These are phyloP conservation scores for Nematolebias whitei DNA, from an alignment of 2,113 vertebrate genomes.

Conservation along the genomic window DNA sequence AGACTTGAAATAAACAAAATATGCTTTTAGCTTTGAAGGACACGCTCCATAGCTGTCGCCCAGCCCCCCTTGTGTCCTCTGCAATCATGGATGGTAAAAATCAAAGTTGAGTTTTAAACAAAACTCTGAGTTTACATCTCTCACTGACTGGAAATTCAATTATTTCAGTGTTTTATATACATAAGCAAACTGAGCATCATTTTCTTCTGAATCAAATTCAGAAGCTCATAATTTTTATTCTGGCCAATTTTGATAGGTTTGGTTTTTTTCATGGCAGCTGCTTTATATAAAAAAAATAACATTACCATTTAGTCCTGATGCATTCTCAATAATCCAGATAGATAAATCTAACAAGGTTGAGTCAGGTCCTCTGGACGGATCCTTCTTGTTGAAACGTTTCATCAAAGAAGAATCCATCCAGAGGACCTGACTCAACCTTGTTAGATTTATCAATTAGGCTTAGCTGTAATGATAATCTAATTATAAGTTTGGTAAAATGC, in stretches of 20 bases:
- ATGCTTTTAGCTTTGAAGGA: constrained; percentile 10
- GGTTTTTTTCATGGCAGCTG: neutral
- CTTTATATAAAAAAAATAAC: constrained; percentile 8
- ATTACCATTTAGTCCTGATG: neutral
- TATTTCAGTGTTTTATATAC: neutral
- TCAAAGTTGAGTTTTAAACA: constrained; percentile 27
- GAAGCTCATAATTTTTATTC: neutral
- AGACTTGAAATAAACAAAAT: neutral
- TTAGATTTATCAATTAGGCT: no score
- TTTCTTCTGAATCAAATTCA: neutral
- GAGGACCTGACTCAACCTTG: neutral
- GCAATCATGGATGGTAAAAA: constrained; percentile 21
- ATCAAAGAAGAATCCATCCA: no score
- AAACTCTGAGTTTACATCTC: constrained; percentile 22
- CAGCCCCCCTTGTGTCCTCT: constrained; percentile 27
- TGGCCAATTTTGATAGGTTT: neutral
- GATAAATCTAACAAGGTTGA: no score
- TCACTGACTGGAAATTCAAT: neutral
- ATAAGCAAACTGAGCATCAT: neutral
- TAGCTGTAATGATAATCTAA: no score
- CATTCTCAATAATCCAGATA: no score
- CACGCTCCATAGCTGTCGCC: constrained; percentile 7
- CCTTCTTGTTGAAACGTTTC: no score
- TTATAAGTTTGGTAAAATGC: constrained; percentile 14
- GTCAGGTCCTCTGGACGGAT: no score